phyloP scores from a whole-genome alignment of 35 echinoderm and acorn worm species.

The Ophioderma brevispina region DNA sequence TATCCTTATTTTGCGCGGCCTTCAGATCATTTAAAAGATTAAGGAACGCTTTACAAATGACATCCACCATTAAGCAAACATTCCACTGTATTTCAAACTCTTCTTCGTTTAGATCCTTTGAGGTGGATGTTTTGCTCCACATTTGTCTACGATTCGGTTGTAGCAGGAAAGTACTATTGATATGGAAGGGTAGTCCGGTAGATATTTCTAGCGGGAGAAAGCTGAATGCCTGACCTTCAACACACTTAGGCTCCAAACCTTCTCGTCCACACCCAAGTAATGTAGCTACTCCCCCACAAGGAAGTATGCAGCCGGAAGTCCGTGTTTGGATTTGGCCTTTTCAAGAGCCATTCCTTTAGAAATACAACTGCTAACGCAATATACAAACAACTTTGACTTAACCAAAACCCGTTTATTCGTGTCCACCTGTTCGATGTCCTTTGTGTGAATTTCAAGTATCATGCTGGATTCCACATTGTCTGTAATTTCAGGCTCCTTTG shows the following conservation, averaged over 20 bases:
- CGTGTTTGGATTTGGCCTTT: neutral
- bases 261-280: neutral
- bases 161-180: conserved; percentile 53
- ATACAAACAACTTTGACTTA: neutral
- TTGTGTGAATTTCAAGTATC: neutral
- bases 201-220: conserved; percentile 13
- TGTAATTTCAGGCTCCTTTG: neutral
- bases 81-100: conserved; percentile 47
- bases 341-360: neutral
- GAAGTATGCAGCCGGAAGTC: neutral
- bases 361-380: conserved; percentile 22
- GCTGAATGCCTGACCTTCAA: conserved; percentile 29
- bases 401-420: no score
- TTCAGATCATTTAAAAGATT: conserved; percentile 28
- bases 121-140: conserved; percentile 1
- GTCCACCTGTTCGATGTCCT: neutral
- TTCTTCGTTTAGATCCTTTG: neutral
- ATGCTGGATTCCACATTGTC: neutral
- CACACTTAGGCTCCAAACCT: neutral
- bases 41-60: conserved; percentile 42
- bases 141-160: conserved; percentile 46
- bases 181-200: conserved; percentile 49
- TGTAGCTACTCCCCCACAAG: conserved; percentile 6
- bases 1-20: neutral
- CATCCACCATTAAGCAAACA: conserved; percentile 22